Base-by-base conservation (phyloP, 2,888 invertebrate genomes). In the Daptonema setosum region DNA sequence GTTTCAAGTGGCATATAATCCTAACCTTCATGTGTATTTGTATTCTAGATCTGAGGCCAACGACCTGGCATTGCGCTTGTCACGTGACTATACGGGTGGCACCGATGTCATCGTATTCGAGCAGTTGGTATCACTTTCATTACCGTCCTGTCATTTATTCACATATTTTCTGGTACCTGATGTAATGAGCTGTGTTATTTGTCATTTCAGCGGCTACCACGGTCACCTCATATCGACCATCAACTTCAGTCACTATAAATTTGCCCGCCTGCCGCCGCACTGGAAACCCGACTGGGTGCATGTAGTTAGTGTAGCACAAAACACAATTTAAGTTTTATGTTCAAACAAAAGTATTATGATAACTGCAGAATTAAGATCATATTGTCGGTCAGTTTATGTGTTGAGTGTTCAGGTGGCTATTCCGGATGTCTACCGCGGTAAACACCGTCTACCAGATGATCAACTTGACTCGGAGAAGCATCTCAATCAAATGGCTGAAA, bases 181-280 rank as follows among this genome's bases (percentile, higher is more conserved):
- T 35, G 8, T 35, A 17, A 35, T 35, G 35, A 35, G 11, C 17
- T 35, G 8, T 8, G 11, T 35, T 8, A 8, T 35, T 35, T 8
- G 11, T 35, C 35, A 17, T 35, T 73, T 67, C 80, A 95, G 95
- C 78, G 97, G 95, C 58, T 97, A 97, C 79, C 97, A 97, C 75
- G 97, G 97, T 62, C 93, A 95, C 74, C 80, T 95, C 72, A 84
- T 84, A 58, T 84, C 90, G 60, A 81, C 87, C 74, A 90, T 95
- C 77, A 87, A 90, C 76, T 83, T 99, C 70, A 95, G 93, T 63
- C 93, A 95, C 57, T 95, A 95, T 80, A 97, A 97, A 77, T 87
- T 91, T 75, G 85, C 86, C 74, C 81, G 83, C 67, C 83, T 85
- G 57, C 85, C 85, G 66, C 82, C 83, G 62, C 80, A 82, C 61